Evolutionary conservation across 2,888 invertebrate species (phyloP).

Genomic region (Anaspis maculata): DNA sequence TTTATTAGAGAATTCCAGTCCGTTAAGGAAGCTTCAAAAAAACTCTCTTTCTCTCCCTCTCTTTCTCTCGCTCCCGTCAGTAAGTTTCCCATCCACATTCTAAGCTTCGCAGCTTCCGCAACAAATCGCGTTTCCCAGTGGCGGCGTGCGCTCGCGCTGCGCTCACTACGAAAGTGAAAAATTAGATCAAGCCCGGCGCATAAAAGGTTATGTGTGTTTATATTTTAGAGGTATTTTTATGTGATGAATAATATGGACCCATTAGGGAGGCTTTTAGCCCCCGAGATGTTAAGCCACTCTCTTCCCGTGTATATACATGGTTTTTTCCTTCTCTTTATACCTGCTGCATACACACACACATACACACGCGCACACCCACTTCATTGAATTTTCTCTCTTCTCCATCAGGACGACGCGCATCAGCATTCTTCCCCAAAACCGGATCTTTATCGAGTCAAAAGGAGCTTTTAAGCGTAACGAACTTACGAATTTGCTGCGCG

Average conservation of each 20-base stretch:
- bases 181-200: slow-evolving; percentile 24
- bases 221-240: slow-evolving; percentile 32
- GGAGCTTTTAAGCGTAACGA: too few species aligned
- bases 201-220: slow-evolving; percentile 29
- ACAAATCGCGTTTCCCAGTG: too few species aligned
- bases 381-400: slow-evolving; percentile 7
- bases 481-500: too few species aligned
- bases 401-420: background rate
- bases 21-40: too few species aligned
- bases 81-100: too few species aligned
- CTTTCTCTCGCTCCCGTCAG: too few species aligned
- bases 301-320: slow-evolving; percentile 5
- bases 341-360: slow-evolving; percentile 3
- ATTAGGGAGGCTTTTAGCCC: slow-evolving; percentile 33
- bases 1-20: too few species aligned
- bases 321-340: slow-evolving; percentile 4
- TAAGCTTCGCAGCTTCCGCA: too few species aligned
- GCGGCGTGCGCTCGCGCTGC: too few species aligned
- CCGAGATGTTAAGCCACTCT: slow-evolving; percentile 10
- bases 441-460: too few species aligned
- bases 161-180: slow-evolving; percentile 23
- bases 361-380: slow-evolving; percentile 1
- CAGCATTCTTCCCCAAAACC: slow-evolving; percentile 1
- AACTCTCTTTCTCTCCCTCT: too few species aligned
- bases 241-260: slow-evolving; percentile 32